phyloP scores from a whole-genome alignment of 2,888 invertebrate species.

The Phyto melanocephala region DNA sequence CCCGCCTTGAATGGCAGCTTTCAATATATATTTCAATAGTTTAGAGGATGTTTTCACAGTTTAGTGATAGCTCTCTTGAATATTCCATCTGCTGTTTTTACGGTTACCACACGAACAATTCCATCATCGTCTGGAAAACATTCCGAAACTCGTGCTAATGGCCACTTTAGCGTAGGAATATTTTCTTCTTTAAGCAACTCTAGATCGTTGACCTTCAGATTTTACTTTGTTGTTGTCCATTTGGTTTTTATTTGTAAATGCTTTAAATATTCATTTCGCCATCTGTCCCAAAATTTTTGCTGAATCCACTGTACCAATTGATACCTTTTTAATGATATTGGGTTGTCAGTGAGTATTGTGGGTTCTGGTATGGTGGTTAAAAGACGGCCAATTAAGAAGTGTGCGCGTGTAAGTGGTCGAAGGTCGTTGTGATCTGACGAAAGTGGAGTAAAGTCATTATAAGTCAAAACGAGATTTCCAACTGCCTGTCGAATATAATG shows the following conservation, averaged over 20 bases:
- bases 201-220: slow-evolving; percentile 9
- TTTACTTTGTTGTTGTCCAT: slow-evolving; percentile 5
- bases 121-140: slow-evolving; percentile 9
- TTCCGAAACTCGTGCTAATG: slow-evolving; percentile 23
- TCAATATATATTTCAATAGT: slow-evolving; percentile 2
- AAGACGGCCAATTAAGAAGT: slow-evolving; percentile 59
- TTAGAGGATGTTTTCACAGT: slow-evolving; percentile 22
- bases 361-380: slow-evolving; percentile 39
- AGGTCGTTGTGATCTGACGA: slow-evolving; percentile 65
- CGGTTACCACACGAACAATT: neutral
- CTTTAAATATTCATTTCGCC: slow-evolving; percentile 49
- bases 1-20: slow-evolving; percentile 33
- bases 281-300: slow-evolving; percentile 52
- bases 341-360: neutral
- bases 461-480: slow-evolving; percentile 29
- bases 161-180: slow-evolving; percentile 18
- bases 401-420: slow-evolving; percentile 57
- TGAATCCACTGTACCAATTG: slow-evolving; percentile 38
- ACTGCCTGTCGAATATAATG: slow-evolving; percentile 34
- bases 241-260: slow-evolving; percentile 15
- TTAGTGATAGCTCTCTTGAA: slow-evolving; percentile 40
- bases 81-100: slow-evolving; percentile 34
- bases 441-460: slow-evolving; percentile 60
- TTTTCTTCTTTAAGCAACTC: slow-evolving; percentile 39
- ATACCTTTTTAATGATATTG: slow-evolving; percentile 23